Base-by-base conservation (phyloP, 2,888 invertebrate genomes). In the Yponomeuta cagnagella region DNA sequence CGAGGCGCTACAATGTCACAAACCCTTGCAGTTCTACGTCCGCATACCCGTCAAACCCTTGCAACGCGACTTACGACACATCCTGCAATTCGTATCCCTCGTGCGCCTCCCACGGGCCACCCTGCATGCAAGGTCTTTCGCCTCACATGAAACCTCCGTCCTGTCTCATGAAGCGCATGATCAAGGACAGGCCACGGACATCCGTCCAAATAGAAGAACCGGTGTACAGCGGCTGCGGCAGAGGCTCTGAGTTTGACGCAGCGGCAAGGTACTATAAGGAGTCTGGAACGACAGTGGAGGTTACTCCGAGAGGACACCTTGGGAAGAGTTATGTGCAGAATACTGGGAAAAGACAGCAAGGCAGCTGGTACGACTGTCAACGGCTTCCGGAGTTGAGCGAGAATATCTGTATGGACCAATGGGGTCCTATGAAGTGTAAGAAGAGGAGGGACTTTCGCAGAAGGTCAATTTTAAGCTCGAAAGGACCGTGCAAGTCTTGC, bases 401-500 rank as follows among this genome's bases (percentile, higher is more conserved):
- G 52, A 52, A 52, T 6, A 52, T 5, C 52, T 52, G 52, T 52
- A 15, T 15, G 10, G 52, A 52, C 15, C 52, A 52, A 15, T 1
- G 52, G 15, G 52, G 52, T 2, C 52, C 52, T 15, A 52, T 52
- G 52, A 52, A 15, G 52, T 52, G 52, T 52, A 52, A 6, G 6
- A 52, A 52, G 52, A 52, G 52, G 52, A 15, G 2, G 3, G 52
- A 52, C 52, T 52, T 10, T 3, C 52, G 52, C 3, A 52, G 52
- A 15, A 52, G 52, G 52, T 52, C 52, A 10, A 52, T 52, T 52
- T 52, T 52, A 15, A 52, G 15, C 52, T 52, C 52, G 52, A 52
- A 52, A 52, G 52, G 52, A 15, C 52, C 52, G 2, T 15, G 52
- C 10, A 71, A 76, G 64, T 64, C 64, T 2, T 64, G 31, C 31